Base-by-base conservation (phyloP, 2,113 vertebrate genomes). In the Hipposideros armiger region DNA sequence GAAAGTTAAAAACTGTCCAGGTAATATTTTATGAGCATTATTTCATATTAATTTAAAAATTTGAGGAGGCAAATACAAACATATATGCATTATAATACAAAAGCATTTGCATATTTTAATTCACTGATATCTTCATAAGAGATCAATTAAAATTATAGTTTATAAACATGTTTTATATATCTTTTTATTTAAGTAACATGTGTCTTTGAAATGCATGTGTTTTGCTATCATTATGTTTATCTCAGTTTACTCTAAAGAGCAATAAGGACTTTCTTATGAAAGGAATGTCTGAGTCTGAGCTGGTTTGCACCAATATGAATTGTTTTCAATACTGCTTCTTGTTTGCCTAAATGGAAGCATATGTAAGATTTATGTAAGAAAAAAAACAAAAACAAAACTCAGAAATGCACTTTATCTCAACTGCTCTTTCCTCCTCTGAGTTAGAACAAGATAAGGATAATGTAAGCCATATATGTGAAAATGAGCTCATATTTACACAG, bases 1-100 rank as follows among this genome's bases (percentile, higher is more conserved):
- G 58, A 94, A 78, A 78, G 69, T 90, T 95, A 94, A 94, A 76
- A 90, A 78, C 8, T 9, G 62, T 70, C 36, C 45, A 45, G 14
- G 54, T 77, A 47, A 56, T 62, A 80, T 95, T 93, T 54, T 15
- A 58, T 42, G 64, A 92, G 42, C 28, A 66, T 81, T 69, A 28
- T 85, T 40, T 94, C 32, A 58, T 70, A 54, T 5, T 74, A 56
- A 80, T 72, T 86, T 60, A 73, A 93, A 20, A 30, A 20, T 45
- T 87, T 67, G 36, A 62, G 36, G 64, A 56, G 3, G 14, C 42
- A 28, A 85, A 42, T 74, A 83, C 7, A 84, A 80, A 74, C 32
- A 82, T 47, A 72, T 5, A 14, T 20, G 32, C 76, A 56, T 54
- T 54, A 30, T 66, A 70, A 82, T 70, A 15, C 64, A 70, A 94